A percentile compares a stretch with the other conserved stretches of the same genome.
These are phyloP conservation scores for Actias luna DNA, from an alignment of 2,888 invertebrate genomes.

Conservation along the genomic window DNA sequence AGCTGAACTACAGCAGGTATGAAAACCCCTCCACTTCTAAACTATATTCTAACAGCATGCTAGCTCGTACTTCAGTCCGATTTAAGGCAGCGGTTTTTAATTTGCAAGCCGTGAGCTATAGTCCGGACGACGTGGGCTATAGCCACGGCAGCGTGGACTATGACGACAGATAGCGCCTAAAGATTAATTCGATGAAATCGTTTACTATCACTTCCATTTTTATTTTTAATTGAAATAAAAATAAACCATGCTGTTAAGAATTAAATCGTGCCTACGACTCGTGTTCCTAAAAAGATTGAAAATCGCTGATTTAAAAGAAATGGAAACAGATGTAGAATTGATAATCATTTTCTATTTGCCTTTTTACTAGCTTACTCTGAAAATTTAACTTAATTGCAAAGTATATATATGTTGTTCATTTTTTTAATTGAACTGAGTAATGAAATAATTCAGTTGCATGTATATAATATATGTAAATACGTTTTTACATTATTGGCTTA, in stretches of 20 bases:
- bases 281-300: not conserved
- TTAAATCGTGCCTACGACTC: not conserved
- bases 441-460: not conserved
- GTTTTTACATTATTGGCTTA: too few relatives aligned
- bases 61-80: not conserved
- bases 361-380: not conserved
- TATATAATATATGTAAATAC: not conserved
- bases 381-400: not conserved
- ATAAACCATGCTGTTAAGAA: not conserved
- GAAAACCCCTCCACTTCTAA: not conserved
- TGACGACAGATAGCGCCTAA: too few relatives aligned
- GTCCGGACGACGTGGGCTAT: not conserved
- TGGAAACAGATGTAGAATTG: not conserved
- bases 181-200: too few relatives aligned
- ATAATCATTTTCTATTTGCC: not conserved
- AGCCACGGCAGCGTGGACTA: not conserved
- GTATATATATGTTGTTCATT: not conserved
- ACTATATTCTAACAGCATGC: not conserved
- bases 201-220: too few relatives aligned
- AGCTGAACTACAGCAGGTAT: conserved; percentile 64
- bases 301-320: not conserved
- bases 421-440: not conserved
- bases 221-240: not conserved
- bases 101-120: not conserved
- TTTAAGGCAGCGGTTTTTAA: not conserved